Base-by-base conservation (phyloP, 2,113 vertebrate genomes). In the Sinosuthora webbiana region DNA sequence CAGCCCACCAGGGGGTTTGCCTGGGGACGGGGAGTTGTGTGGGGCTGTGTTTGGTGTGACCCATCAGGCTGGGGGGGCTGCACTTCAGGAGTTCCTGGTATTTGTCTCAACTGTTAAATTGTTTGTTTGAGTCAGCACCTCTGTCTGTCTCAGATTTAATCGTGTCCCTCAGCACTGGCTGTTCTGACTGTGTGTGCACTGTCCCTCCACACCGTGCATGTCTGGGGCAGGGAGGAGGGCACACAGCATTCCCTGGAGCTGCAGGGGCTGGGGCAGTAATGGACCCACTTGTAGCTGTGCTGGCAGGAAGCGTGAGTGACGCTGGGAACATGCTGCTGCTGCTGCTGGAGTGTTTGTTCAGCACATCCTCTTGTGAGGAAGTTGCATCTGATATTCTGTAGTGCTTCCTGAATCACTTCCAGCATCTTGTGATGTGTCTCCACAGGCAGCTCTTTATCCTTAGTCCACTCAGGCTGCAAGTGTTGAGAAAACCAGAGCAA, bases 381-480 rank as follows among this genome's bases (percentile, higher is more conserved):
- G 64, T 77, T 39, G 76, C 68, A 30, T 74, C 68, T 78, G 90
- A 83, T 90, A 30, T 63, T 89, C 62, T 92, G 56, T 92, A 67
- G 93, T 83, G 45, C 80, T 92, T 96, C 86, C 91, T 95, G 94
- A 94, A 92, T 77, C 52, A 13, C 76, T 86, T 94, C 94, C 91
- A 94, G 1, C 35, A 5, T 65, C 83, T 80, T 80, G 59, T 69
- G 83, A 83, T 86, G 82, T 62, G 19, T 74, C 71, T 89, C 71
- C 47, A 70, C 76, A 89, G 92, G 86, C 90, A 89, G 83, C 83
- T 86, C 80, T 86, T 95, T 88, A 80, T 83, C 86, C 79, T 50
- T 35, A 56, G 79, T 76, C 50, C 89, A 7, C 79, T 94, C 50
- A 14, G 83, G 49, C 76, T 65, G 84, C 1, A 3, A 24, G 45